phyloP scores from a whole-genome alignment of 1,140 invertebrate genomes.

The Ceratina calcarata region DNA sequence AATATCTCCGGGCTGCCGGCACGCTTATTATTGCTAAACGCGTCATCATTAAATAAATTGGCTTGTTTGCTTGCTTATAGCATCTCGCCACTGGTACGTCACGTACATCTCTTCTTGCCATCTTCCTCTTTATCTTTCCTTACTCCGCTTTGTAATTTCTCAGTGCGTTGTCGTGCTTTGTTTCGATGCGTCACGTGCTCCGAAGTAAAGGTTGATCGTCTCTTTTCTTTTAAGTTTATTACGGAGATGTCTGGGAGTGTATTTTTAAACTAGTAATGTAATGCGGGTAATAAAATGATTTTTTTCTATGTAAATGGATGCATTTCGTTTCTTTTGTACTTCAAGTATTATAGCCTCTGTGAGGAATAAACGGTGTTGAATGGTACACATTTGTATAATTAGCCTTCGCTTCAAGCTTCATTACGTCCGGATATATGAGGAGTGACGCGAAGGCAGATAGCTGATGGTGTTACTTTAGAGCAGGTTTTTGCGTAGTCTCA shows the following conservation, averaged over 20 bases:
- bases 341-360: too few species aligned
- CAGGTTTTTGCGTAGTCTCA: neutral
- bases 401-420: neutral
- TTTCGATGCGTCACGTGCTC: neutral
- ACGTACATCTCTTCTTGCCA: neutral
- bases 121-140: neutral
- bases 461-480: neutral
- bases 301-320: neutral
- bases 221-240: neutral
- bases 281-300: neutral
- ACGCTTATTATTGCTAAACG: slow-evolving; percentile 64
- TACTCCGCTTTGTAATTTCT: neutral
- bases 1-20: slow-evolving; percentile 30
- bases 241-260: neutral
- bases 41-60: slow-evolving; percentile 65
- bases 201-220: neutral
- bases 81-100: neutral
- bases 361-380: too few species aligned
- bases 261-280: too few species aligned
- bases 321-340: too few species aligned
- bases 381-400: neutral
- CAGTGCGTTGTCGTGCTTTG: neutral
- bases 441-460: neutral
- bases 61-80: neutral
- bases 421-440: neutral